These are phyloP conservation scores for Drosophila vallismaia DNA, from an alignment of 2,888 invertebrate genomes.

Conservation along the genomic window DNA sequence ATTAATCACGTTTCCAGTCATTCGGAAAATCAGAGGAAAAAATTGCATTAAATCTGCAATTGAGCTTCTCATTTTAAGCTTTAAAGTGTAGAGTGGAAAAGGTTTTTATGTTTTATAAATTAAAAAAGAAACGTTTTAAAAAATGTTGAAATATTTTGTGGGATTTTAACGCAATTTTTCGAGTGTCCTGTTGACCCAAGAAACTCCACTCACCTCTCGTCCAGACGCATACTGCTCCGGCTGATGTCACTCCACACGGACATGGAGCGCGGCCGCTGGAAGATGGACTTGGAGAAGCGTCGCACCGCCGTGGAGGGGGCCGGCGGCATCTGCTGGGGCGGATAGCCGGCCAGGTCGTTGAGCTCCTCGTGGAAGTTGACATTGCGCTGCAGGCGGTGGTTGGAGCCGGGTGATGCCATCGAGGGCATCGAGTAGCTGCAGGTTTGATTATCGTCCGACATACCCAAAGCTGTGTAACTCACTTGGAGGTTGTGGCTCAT, in stretches of 20 bases:
- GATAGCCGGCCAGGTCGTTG: conserved; percentile 75
- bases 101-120: no score
- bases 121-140: no score
- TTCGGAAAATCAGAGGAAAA: no score
- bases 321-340: conserved; percentile 70
- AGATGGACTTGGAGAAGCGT: conserved; percentile 83
- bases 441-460: conserved; percentile 84
- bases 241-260: conserved; percentile 95
- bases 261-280: conserved; percentile 89
- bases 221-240: conserved; percentile 91
- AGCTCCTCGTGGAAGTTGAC: conserved; percentile 83
- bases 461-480: conserved; percentile 84
- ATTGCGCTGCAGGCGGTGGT: conserved; percentile 72
- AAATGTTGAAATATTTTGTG: not conserved
- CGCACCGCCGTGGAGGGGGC: conserved; percentile 62
- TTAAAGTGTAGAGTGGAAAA: no score
- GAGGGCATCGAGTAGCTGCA: conserved; percentile 81
- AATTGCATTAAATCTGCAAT: no score
- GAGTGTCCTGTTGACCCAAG: not conserved
- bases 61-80: no score
- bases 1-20: no score
- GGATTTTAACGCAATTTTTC: no score
- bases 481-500: conserved; percentile 84
- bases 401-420: conserved; percentile 76
- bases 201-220: conserved; percentile 82